Evolutionary conservation across 2,888 invertebrate species (phyloP).

Genomic region (Xylota segnis): DNA sequence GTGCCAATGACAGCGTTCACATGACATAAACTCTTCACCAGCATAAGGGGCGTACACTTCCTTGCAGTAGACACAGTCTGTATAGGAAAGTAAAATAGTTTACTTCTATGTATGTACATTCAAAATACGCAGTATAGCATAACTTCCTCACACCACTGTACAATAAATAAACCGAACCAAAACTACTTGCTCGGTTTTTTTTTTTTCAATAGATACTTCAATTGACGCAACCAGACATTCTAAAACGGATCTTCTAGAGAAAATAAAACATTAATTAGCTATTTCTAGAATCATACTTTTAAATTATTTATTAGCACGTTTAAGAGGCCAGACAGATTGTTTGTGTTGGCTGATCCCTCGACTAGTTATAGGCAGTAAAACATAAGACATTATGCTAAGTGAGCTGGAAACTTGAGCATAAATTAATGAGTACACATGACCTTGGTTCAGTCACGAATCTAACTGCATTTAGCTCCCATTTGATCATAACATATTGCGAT

Average conservation of each 20-base stretch:
- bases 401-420: constrained; percentile 8
- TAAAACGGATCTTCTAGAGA: constrained; percentile 14
- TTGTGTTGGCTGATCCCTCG: neutral
- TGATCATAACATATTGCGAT: neutral
- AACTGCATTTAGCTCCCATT: neutral
- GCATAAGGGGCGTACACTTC: no score
- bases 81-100: no score
- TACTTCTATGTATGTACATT: no score
- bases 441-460: constrained; percentile 20
- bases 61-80: no score
- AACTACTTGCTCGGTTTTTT: neutral
- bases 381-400: neutral
- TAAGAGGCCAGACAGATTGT: constrained; percentile 6
- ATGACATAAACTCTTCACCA: no score
- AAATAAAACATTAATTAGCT: constrained; percentile 12
- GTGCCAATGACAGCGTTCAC: no score
- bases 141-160: neutral
- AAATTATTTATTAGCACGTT: constrained; percentile 16
- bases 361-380: neutral
- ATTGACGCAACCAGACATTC: constrained; percentile 25
- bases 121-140: no score
- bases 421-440: neutral
- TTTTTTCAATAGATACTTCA: neutral
- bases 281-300: neutral
- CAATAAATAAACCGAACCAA: neutral